phyloP scores from a whole-genome alignment of 1,140 invertebrate species.

The Bacillus rossius region DNA sequence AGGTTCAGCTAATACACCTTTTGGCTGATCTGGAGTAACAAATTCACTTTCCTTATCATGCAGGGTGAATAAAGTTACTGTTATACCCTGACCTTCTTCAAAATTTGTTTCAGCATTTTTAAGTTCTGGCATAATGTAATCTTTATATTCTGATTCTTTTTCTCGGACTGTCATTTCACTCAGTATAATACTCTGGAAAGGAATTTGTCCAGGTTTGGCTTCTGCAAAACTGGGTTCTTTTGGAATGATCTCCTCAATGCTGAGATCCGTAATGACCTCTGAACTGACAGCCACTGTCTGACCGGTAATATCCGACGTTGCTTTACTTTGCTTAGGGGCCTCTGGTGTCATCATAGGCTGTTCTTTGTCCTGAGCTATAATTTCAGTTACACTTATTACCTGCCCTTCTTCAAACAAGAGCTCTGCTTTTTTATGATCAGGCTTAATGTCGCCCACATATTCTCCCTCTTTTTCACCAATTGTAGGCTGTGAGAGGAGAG shows the following conservation, averaged over 20 bases:
- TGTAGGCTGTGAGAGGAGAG: constrained; percentile 36
- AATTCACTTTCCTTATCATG: constrained; percentile 38
- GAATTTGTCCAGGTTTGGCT: constrained; percentile 36
- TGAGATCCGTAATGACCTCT: constrained; percentile 42
- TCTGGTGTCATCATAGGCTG: constrained; percentile 33
- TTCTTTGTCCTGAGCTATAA: constrained; percentile 48
- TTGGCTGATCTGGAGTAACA: constrained; percentile 28
- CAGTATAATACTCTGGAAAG: constrained; percentile 18
- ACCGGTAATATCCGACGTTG: constrained; percentile 43
- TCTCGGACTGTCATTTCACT: constrained; percentile 27
- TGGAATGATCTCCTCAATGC: constrained; percentile 35
- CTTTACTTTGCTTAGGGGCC: constrained; percentile 33
- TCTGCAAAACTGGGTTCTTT: constrained; percentile 34
- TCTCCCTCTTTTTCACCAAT: constrained; percentile 48
- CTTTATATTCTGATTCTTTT: constrained; percentile 15
- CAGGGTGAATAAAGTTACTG: constrained; percentile 30
- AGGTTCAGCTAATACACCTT: not conserved
- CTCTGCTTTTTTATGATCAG: constrained; percentile 42
- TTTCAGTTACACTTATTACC: constrained; percentile 43
- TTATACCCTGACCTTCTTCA: constrained; percentile 27
- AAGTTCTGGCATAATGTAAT: constrained; percentile 14
- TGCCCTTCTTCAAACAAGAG: constrained; percentile 45
- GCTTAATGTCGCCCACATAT: constrained; percentile 40
- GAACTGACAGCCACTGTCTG: constrained; percentile 48
- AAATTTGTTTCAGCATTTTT: constrained; percentile 31